Evolutionary conservation across 2,888 invertebrate genomes (phyloP).

Genomic region (Pachycephus smyrnensis): DNA sequence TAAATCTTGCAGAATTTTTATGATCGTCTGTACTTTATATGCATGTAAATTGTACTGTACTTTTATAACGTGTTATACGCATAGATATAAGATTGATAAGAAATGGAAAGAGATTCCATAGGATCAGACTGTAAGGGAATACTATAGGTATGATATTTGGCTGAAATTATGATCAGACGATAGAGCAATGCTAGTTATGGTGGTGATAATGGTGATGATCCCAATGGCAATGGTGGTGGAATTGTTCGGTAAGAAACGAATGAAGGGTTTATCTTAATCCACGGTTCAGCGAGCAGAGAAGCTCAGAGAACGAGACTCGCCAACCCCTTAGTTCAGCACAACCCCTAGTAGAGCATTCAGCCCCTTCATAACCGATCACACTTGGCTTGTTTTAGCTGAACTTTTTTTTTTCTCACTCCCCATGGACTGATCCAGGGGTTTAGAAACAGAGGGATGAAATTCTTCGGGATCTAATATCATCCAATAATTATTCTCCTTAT

Average conservation of each 20-base stretch:
- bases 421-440: neutral
- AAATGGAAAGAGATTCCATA: neutral
- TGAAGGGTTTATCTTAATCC: constrained; percentile 66
- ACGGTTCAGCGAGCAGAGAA: constrained; percentile 63
- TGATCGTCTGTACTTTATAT: neutral
- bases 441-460: neutral
- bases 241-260: constrained; percentile 61
- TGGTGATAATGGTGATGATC: neutral
- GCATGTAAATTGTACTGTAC: neutral
- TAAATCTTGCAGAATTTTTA: neutral
- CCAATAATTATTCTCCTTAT: neutral
- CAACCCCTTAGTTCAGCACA: constrained; percentile 25
- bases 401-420: constrained; percentile 34
- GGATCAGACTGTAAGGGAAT: neutral
- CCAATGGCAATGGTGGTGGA: constrained; percentile 24
- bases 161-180: neutral
- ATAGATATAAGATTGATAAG: neutral
- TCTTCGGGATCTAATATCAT: neutral
- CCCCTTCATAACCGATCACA: constrained; percentile 58
- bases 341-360: constrained; percentile 35
- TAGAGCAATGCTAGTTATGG: neutral
- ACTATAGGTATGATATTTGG: neutral
- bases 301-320: constrained; percentile 40
- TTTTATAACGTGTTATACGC: neutral
- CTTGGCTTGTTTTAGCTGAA: constrained; percentile 54